These are phyloP conservation scores for Sus scrofa DNA, from an alignment of 2,113 vertebrate species.

Conservation along the genomic window DNA sequence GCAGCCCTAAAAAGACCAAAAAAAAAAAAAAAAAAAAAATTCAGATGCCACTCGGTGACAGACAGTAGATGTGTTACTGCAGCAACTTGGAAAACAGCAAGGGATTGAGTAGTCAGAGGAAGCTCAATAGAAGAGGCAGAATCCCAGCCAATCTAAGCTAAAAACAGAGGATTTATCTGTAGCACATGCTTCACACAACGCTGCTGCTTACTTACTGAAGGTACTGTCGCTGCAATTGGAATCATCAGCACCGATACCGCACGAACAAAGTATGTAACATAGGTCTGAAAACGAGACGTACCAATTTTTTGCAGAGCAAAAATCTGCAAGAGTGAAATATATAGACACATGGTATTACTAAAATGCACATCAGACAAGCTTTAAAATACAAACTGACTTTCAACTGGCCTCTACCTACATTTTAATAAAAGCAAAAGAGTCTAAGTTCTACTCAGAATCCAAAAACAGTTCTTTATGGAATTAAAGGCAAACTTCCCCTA, in stretches of 20 bases:
- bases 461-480: constrained; percentile 1
- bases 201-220: constrained; percentile 90
- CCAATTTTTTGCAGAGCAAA: constrained; percentile 89
- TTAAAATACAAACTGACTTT: constrained; percentile 33
- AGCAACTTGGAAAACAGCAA: background rate
- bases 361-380: constrained; percentile 29
- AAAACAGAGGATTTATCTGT: background rate
- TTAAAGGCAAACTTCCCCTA: background rate
- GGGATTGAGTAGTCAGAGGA: background rate
- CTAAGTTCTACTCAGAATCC: background rate
- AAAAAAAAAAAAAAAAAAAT: background rate
- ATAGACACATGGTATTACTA: constrained; percentile 22
- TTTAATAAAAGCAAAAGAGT: constrained; percentile 42
- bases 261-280: constrained; percentile 88
- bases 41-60: background rate
- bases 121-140: background rate
- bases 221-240: constrained; percentile 93
- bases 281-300: constrained; percentile 89
- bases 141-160: background rate
- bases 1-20: no score
- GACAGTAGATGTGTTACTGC: background rate
- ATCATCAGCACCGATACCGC: constrained; percentile 92
- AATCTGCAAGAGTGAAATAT: constrained; percentile 87
- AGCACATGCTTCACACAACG: background rate
- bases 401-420: background rate